phyloP scores from a whole-genome alignment of 2,888 invertebrate genomes.

The Papilio demoleus region DNA sequence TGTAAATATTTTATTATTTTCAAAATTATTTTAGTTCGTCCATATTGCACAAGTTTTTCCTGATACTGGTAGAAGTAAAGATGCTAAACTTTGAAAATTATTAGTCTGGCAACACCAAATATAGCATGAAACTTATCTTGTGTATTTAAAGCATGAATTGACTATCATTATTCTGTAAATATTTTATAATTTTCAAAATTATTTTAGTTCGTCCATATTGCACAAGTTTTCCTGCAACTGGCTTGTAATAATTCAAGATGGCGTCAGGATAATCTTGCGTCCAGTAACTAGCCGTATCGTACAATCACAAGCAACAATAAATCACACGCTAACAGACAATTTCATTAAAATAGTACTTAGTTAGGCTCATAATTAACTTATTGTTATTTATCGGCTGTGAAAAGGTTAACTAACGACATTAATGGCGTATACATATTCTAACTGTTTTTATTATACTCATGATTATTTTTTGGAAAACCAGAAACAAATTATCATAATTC shows the following conservation, averaged over 20 bases:
- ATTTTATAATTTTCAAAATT: not conserved
- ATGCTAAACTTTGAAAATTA: constrained; percentile 21
- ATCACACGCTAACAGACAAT: constrained; percentile 39
- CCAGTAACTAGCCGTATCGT: constrained; percentile 50
- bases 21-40: not conserved
- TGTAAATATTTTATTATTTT: not conserved
- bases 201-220: not conserved
- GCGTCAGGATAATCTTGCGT: constrained; percentile 55
- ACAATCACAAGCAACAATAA: constrained; percentile 43
- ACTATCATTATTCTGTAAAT: not conserved
- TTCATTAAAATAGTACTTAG: constrained; percentile 36
- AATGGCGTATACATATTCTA: not conserved
- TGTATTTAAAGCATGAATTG: not conserved
- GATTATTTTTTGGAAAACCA: not conserved
- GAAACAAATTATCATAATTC: too few relatives aligned
- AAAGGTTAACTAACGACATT: constrained; percentile 27
- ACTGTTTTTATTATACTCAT: not conserved
- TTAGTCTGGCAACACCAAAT: not conserved
- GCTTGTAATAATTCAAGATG: constrained; percentile 59
- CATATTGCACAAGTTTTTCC: constrained; percentile 41
- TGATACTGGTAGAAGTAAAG: not conserved
- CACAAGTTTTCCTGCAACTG: constrained; percentile 46
- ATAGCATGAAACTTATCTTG: not conserved
- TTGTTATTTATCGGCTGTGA: constrained; percentile 25
- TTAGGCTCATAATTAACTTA: constrained; percentile 9